Conservation (phyloP, 2,797 vertebrate species). For the Myoxocephalus aenaeus region DNA sequence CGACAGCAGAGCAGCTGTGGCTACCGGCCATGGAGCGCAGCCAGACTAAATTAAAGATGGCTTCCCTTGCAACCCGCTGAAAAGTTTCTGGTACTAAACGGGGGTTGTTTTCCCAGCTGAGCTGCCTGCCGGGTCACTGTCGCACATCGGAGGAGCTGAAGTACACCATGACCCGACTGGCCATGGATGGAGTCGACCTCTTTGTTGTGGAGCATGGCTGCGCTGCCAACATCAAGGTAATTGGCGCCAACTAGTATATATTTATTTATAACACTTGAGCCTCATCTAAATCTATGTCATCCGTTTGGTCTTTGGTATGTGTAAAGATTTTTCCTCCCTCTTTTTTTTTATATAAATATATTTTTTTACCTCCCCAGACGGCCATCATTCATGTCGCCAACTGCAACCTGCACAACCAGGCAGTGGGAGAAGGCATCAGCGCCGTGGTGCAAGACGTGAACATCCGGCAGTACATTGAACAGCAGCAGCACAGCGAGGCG, state of each 20-base stretch:
- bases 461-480: conserved; percentile 92
- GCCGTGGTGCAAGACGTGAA: conserved; percentile 94
- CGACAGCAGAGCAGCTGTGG: conserved; percentile 43
- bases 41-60: conserved; percentile 8
- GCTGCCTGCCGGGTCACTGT: conserved; percentile 90
- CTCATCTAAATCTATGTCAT: not conserved
- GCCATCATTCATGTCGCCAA: conserved; percentile 91
- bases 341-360: not conserved
- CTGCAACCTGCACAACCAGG: conserved; percentile 98
- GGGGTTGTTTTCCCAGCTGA: conserved; percentile 59
- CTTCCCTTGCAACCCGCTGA: not conserved
- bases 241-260: not conserved
- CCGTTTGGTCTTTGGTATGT: not conserved
- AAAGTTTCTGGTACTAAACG: conserved; percentile 25
- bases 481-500: conserved; percentile 81
- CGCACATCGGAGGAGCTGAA: conserved; percentile 95
- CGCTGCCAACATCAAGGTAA: conserved; percentile 94
- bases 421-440: conserved; percentile 96
- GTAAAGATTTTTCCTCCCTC: not conserved
- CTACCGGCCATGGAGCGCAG: conserved; percentile 22
- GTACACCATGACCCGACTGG: conserved; percentile 97
- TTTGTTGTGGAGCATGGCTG: conserved; percentile 97
- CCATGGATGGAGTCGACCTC: conserved; percentile 92
- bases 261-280: not conserved
- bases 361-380: conserved; percentile 82